Evolutionary conservation across 2,797 vertebrate species (phyloP), one percentile per base, ranked within the genome.

Genomic region (Oophaga sylvatica): DNA sequence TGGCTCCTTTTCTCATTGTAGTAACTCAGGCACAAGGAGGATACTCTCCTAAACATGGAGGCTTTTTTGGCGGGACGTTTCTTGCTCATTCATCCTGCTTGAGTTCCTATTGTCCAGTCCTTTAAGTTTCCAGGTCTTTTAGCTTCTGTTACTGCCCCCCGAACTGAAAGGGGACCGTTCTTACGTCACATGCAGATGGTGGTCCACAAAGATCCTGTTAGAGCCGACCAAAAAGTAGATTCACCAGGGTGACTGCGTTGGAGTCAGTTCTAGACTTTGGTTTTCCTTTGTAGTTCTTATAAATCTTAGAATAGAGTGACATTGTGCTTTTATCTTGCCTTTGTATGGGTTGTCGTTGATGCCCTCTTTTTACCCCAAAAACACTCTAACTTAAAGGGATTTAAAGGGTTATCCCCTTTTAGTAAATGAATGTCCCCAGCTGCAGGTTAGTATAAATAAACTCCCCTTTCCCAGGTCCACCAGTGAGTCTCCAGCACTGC

Each of bases 1-100:
- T 67, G 71, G 56, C 70, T 86, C 67, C 67, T 57, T 41, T 86
- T 68, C 26, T 82, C 85, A 76, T 80, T 41, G 60, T 76, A 77
- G 45, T 57, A 59, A 53, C 20, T 1, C 12, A 68, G 22, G 29
- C 31, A 68, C 20, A 48, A 22, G 71, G 22, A 67, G 77, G 63
- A 31, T 60, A 57, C 31, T 5, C 11, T 56, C 53, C 35, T 11
- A 29, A 12, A 48, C 9, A 7, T 57, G 15, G 26, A 41, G 53
- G 26, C 16, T 35, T 26, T 45, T 65, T 7, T 26, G 4, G 6
- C 20, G 20, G 75, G 5, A 12, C 6, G 26, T 70, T 53, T 79
- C 12, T 59, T 62, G 53, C 29, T n/a, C 79, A 53, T 77, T 80
- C n/a, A 45, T 20, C 56, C 57, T 45, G 20, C 67, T 65, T 81